phyloP scores from a whole-genome alignment of 2,888 invertebrate species.

The Actias luna region DNA sequence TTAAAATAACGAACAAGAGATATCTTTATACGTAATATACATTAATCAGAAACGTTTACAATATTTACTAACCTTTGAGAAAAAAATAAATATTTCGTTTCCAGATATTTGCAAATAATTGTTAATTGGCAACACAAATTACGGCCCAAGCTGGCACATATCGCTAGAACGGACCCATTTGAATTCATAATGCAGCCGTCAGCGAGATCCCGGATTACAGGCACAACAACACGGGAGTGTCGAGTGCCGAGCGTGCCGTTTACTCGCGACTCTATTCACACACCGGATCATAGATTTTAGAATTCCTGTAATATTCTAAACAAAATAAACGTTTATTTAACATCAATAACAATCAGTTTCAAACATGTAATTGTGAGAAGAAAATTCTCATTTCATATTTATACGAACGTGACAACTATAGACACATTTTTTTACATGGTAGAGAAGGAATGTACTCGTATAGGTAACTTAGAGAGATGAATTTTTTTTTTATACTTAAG shows the following conservation, averaged over 20 bases:
- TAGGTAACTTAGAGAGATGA: too few relatives aligned
- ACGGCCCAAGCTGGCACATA: constrained; percentile 26
- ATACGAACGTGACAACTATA: too few relatives aligned
- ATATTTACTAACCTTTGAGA: too few relatives aligned
- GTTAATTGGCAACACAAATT: constrained; percentile 15
- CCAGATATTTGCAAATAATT: background rate
- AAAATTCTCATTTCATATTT: too few relatives aligned
- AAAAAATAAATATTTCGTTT: background rate
- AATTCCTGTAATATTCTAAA: background rate
- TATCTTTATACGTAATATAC: too few relatives aligned
- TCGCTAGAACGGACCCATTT: constrained; percentile 31
- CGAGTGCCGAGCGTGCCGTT: background rate
- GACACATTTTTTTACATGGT: too few relatives aligned
- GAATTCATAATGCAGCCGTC: constrained; percentile 34
- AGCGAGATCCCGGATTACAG: constrained; percentile 15
- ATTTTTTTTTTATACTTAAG: too few relatives aligned
- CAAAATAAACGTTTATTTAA: background rate
- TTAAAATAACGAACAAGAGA: too few relatives aligned
- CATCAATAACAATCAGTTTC: background rate
- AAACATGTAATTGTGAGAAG: too few relatives aligned
- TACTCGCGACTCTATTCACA: background rate
- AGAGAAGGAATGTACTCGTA: too few relatives aligned
- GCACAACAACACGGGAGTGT: constrained; percentile 13
- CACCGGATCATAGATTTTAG: background rate
- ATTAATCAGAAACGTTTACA: too few relatives aligned